Percentiles rank a stretch among this genome's conserved stretches.
These are phyloP conservation scores for Cardiocondyla obscurior DNA, from an alignment of 1,140 invertebrate species.

Conservation along the genomic window DNA sequence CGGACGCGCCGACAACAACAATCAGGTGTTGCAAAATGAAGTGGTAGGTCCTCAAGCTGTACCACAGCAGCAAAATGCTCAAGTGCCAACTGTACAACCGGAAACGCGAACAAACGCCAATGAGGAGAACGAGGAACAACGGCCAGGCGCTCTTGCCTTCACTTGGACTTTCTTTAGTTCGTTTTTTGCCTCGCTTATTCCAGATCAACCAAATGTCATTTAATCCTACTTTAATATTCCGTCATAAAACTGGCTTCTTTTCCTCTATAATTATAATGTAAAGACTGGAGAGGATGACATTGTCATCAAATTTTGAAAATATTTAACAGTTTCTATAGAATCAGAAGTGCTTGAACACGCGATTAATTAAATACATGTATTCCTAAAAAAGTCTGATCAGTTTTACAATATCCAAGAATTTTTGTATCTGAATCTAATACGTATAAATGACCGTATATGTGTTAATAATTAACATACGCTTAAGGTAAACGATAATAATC, in stretches of 20 bases:
- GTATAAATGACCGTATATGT: constrained; percentile 17
- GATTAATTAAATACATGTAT: constrained; percentile 20
- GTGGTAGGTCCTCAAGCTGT: constrained; percentile 57
- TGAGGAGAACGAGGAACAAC: constrained; percentile 82
- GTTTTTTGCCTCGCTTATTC: constrained; percentile 91
- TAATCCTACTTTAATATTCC: constrained; percentile 74
- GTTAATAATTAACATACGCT: constrained; percentile 16
- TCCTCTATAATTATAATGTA: constrained; percentile 16
- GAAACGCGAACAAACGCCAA: constrained; percentile 76
- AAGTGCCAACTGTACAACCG: constrained; percentile 66
- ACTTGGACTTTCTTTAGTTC: constrained; percentile 90
- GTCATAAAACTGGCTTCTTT: constrained; percentile 48
- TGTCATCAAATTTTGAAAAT: constrained; percentile 5
- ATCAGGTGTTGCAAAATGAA: constrained; percentile 76
- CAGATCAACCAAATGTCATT: constrained; percentile 87
- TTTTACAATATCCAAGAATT: constrained; percentile 25
- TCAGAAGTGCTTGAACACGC: constrained; percentile 18
- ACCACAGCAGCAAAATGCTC: constrained; percentile 65
- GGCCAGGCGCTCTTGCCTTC: constrained; percentile 87
- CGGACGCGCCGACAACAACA: constrained; percentile 79
- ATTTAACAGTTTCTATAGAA: constrained; percentile 17
- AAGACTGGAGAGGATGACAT: constrained; percentile 25
- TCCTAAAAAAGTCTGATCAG: constrained; percentile 47
- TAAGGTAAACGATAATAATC: not conserved
- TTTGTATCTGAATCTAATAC: constrained; percentile 24